phyloP scores from a whole-genome alignment of 2,113 vertebrate genomes.

The Gavialis gangeticus region DNA sequence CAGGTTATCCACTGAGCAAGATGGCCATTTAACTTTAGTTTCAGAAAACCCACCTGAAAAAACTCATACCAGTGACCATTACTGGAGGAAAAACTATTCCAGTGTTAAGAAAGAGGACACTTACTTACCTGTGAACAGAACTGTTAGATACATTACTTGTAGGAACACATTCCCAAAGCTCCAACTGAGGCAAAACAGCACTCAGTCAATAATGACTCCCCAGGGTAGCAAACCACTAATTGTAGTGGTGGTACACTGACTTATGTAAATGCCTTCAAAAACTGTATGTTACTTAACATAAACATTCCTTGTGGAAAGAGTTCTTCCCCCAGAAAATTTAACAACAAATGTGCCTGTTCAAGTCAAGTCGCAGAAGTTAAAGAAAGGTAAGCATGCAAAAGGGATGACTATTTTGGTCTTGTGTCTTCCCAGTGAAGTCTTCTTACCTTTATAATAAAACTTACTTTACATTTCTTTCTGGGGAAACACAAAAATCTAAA shows the following conservation, averaged over 20 bases:
- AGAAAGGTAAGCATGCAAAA: background rate
- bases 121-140: background rate
- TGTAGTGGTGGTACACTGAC: background rate
- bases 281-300: background rate
- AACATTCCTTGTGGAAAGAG: background rate
- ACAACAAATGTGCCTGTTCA: background rate
- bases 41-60: background rate
- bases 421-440: background rate
- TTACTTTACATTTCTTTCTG: too few relatives aligned
- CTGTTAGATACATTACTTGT: background rate
- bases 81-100: background rate
- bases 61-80: background rate
- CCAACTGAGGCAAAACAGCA: background rate
- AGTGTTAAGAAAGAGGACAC: background rate
- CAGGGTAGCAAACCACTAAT: background rate
- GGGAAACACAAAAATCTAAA: too few relatives aligned
- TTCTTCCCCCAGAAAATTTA: background rate
- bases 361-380: background rate
- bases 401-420: background rate
- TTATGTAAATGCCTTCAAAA: background rate
- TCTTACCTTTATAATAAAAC: background rate
- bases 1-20: background rate
- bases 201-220: background rate
- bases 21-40: background rate
- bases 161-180: too few relatives aligned